These are phyloP conservation scores for Phenacoccus solenopsis DNA, from an alignment of 1,140 invertebrate genomes.

Conservation along the genomic window DNA sequence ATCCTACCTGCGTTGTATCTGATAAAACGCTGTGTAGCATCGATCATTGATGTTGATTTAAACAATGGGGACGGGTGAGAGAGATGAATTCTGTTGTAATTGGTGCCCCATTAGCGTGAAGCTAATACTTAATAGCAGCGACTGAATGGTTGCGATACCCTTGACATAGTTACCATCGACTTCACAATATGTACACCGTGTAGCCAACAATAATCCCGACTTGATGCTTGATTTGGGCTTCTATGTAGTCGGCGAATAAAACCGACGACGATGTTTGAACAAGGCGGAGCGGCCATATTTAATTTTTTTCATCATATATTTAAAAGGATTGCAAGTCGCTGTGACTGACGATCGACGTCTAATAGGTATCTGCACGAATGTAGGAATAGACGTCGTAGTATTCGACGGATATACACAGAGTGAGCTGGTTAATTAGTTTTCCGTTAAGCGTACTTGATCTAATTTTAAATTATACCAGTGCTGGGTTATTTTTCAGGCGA, in stretches of 20 bases:
- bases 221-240: constrained; percentile 12
- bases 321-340: too few species aligned
- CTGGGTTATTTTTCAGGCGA: too few species aligned
- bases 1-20: constrained; percentile 12
- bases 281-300: neutral
- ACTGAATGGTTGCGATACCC: constrained; percentile 14
- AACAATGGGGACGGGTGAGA: constrained; percentile 14
- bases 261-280: neutral
- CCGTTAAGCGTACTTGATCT: too few species aligned
- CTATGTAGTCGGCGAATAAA: neutral
- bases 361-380: too few species aligned
- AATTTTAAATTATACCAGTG: too few species aligned
- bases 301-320: neutral
- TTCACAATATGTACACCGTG: constrained; percentile 11
- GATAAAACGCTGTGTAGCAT: constrained; percentile 1
- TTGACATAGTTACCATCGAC: constrained; percentile 13
- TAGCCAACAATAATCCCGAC: constrained; percentile 9
- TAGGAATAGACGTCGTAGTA: too few species aligned
- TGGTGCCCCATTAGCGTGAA: constrained; percentile 16
- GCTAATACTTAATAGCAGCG: constrained; percentile 11
- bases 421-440: too few species aligned
- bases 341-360: too few species aligned
- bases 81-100: constrained; percentile 16
- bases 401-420: too few species aligned
- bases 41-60: constrained; percentile 13